Conservation (phyloP, 2,888 invertebrate genomes). For the Trissonchulus sp. region DNA sequence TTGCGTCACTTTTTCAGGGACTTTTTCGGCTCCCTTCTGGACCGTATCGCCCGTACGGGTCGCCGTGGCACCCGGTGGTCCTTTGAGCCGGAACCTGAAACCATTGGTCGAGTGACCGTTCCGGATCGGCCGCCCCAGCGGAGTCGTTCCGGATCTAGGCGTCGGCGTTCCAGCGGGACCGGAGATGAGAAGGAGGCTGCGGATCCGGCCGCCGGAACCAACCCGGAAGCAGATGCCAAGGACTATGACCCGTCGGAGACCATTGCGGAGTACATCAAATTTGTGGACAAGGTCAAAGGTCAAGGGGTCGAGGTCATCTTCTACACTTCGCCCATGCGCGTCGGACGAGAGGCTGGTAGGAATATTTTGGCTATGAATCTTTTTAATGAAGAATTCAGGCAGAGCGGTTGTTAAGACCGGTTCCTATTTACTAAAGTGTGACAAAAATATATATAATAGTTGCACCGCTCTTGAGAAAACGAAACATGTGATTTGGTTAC, state of each 20-base stretch:
- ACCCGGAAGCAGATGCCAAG: not conserved
- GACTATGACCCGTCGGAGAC: no score
- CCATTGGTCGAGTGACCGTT: not conserved
- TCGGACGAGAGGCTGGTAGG: not conserved
- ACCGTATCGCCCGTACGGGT: not conserved
- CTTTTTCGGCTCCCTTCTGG: not conserved
- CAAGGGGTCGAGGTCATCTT: not conserved
- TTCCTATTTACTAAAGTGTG: no score
- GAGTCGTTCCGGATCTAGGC: not conserved
- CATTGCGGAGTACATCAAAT: not conserved
- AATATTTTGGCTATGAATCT: no score
- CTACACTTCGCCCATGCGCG: not conserved
- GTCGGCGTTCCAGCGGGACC: not conserved
- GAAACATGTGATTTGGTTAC: no score
- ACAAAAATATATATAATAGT: no score
- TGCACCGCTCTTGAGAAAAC: no score
- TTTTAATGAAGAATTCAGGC: no score
- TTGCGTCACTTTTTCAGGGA: not conserved
- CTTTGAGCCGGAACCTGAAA: not conserved
- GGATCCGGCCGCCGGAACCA: not conserved
- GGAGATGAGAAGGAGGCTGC: not conserved
- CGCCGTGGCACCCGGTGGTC: not conserved
- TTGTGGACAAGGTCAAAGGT: not conserved
- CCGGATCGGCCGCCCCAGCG: not conserved
- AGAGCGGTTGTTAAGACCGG: no score